A percentile compares a stretch with the other conserved stretches of the same genome.
Evolutionary conservation across 2,797 vertebrate genomes (phyloP).

Genomic region (Chelon labrosus): DNA sequence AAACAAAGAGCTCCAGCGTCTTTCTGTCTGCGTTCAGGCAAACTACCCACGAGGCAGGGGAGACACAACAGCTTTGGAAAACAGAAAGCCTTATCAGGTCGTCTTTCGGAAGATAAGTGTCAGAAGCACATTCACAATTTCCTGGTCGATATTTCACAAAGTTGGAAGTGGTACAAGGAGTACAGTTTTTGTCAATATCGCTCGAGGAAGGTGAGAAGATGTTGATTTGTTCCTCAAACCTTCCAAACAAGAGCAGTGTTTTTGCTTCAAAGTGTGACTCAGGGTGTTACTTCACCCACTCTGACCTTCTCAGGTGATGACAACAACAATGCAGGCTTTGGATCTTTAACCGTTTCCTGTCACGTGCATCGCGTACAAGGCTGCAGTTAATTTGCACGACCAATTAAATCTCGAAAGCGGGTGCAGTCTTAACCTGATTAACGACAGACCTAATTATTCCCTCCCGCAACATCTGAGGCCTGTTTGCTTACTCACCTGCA

Average conservation of each 20-base stretch:
- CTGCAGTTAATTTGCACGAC: constrained; percentile 1
- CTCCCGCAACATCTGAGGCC: background rate
- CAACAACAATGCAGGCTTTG: constrained; percentile 31
- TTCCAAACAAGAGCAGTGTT: constrained; percentile 29
- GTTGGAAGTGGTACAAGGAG: background rate
- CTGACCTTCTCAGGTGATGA: constrained; percentile 44
- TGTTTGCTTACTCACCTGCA: background rate
- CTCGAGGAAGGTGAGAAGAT: constrained; percentile 34
- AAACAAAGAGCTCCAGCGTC: constrained; percentile 29
- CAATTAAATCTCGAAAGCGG: constrained; percentile 21
- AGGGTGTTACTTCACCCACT: constrained; percentile 42
- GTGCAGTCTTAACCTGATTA: background rate
- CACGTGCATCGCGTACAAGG: background rate
- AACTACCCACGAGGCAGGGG: background rate
- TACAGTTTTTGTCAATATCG: constrained; percentile 5
- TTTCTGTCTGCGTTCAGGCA: constrained; percentile 26
- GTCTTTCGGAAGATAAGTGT: constrained; percentile 14
- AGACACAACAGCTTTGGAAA: constrained; percentile 7
- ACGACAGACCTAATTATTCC: background rate
- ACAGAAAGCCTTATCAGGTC: background rate
- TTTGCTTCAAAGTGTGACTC: constrained; percentile 35
- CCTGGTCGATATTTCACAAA: constrained; percentile 20
- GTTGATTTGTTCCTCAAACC: constrained; percentile 45
- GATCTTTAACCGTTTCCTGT: constrained; percentile 30
- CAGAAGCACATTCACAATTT: constrained; percentile 39